Base-by-base conservation (phyloP, 2,797 vertebrate species). In the Thunnus albacares region DNA sequence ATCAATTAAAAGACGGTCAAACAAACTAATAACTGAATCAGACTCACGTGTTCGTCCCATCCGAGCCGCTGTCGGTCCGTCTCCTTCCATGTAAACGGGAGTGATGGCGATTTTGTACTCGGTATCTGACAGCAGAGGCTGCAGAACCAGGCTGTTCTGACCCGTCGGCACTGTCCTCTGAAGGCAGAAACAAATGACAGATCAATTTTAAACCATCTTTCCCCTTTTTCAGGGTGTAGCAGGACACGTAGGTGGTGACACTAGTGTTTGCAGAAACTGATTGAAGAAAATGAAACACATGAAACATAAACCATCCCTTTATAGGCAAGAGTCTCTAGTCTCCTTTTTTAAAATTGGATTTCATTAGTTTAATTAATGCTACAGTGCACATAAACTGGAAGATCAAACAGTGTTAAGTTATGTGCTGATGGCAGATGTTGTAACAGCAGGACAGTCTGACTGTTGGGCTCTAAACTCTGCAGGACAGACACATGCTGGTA, bases 81-180 rank as follows among this genome's bases (percentile, higher is more conserved):
- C 97, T 60, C 96, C 97, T 0, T 96, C 95, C 0, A 87, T 18
- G 69, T 99, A 99, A 51, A 99, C 81, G 0, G 97, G 96, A 0
- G 96, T 97, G 75, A 99, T 68, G 0, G 96, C 92, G 28, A 99
- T 92, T 80, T 96, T 96, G 88, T 99, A 99, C 77, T 97, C 96
- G 0, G 96, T 98, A 73, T 98, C 95, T 0, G 98, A 94, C 43
- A 97, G 95, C 66, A 99, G 94, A 9, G 97, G 90, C 88, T 97
- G 98, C 81, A 99, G 95, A 0, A 97, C 67, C 65, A 98, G 84
- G 2, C 88, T 94, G 76, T 66, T 97, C 92, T 98, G 96, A 13
- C 78, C 93, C 0, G 92, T 89, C 0, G 97, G 95, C 30, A 98
- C 96, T 83, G 96, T 96, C 49, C 96, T 92, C 98, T 99, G 83